A percentile compares a stretch with the other conserved stretches of the same genome.
Conservation (phyloP, 2,888 invertebrate species). For the Drosophila paramelanica region DNA sequence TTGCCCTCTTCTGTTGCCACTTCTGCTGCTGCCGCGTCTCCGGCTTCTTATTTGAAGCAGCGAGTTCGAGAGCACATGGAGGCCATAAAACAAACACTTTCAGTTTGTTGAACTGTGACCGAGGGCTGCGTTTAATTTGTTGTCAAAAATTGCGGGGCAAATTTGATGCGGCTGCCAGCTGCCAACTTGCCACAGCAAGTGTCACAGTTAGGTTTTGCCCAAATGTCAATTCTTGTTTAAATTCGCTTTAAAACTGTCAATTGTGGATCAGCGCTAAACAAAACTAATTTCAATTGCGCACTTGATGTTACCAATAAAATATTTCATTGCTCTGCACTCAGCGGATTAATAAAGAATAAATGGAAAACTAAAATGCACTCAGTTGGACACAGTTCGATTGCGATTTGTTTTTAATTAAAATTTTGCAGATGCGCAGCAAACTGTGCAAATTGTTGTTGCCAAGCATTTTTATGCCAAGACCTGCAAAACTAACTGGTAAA, state of each 20-base stretch:
- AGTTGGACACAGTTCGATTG: conserved; percentile 14
- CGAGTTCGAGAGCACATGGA: conserved; percentile 41
- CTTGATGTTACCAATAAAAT: not conserved
- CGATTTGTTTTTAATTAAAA: conserved; percentile 34
- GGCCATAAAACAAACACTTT: conserved; percentile 78
- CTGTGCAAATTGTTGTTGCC: conserved; percentile 10
- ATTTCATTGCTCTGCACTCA: conserved; percentile 8
- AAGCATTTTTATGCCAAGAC: too few species aligned
- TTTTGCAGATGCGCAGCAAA: conserved; percentile 16
- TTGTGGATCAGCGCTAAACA: not conserved
- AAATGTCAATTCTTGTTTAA: not conserved
- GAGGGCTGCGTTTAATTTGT: conserved; percentile 66
- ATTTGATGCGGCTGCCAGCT: conserved; percentile 45
- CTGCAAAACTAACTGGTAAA: too few species aligned
- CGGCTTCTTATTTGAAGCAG: conserved; percentile 10
- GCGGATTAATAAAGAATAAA: conserved; percentile 19
- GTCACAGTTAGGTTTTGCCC: not conserved
- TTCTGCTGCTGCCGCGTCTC: conserved; percentile 24
- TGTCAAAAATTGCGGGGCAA: conserved; percentile 47
- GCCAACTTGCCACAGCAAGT: conserved; percentile 3
- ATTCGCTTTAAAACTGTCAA: not conserved
- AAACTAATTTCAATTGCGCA: conserved; percentile 6
- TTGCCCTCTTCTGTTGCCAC: conserved; percentile 18
- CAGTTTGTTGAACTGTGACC: conserved; percentile 76
- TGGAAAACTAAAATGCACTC: conserved; percentile 1